Evolutionary conservation across 1,140 invertebrate species (phyloP), one percentile per base, ranked within the genome.

Genomic region (Drosophila baimaii): DNA sequence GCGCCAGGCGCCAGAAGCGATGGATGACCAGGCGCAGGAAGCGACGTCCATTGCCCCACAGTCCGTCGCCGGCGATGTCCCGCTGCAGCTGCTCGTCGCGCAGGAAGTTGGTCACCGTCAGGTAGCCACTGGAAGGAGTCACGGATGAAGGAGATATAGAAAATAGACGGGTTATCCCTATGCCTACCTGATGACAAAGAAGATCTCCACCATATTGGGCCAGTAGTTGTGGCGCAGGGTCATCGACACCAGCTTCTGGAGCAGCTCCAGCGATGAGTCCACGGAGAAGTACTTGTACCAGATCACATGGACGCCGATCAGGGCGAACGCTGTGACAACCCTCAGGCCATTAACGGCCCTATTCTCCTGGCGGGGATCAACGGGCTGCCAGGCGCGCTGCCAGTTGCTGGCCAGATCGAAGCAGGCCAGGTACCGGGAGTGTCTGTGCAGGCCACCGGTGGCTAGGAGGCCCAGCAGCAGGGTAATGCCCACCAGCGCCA

Each of bases 161-260:
- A n/a, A n/a, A n/a, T n/a, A n/a, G n/a, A n/a, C n/a, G n/a, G n/a
- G 9, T 5, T 10, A 15, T 33, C 23, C 0, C 4, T 46, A n/a
- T n/a, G n/a, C 21, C 43, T 23, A 82, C 79, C 79, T 82, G 47
- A 84, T 44, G 21, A 68, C 51, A 33, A 84, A 85, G 55, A 84
- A 84, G 0, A 84, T 27, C 23, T 84, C 81, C 62, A 84, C 39
- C 21, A 44, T 41, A 19, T 10, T 37, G 4, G 77, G 44, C 58
- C 69, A 19, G n/a, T 71, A 83, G 9, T 17, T 27, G 9, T 70
- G 54, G 4, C n/a, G 35, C 19, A 73, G 33, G 5, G 27, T 21
- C 8, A 84, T 33, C 5, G n/a, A n/a, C 9, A 27, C 39, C 21
- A 81, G 0, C 31, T 52, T 41, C 0, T 19, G 10, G 6, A 55